Conservation (phyloP, 2,113 vertebrate species). For the Cynopterus brachyotis region DNA sequence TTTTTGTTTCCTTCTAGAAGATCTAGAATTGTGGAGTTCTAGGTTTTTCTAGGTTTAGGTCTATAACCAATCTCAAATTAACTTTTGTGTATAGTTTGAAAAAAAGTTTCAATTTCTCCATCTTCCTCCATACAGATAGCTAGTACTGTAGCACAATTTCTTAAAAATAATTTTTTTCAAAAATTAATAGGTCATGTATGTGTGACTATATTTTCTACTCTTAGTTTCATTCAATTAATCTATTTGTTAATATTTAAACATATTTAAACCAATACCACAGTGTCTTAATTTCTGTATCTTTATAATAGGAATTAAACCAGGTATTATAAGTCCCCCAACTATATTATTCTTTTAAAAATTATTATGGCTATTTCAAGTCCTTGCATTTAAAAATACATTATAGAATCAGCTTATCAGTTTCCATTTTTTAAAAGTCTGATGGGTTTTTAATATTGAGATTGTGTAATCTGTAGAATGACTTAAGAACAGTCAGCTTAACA, state of each 20-base stretch:
- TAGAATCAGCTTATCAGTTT: neutral
- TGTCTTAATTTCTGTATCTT: neutral
- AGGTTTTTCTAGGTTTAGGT: neutral
- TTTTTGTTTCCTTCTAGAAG: neutral
- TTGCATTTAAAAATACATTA: neutral
- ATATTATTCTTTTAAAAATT: neutral
- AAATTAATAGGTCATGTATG: neutral
- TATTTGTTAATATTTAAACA: neutral
- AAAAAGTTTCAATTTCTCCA: neutral
- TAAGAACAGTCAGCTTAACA: neutral
- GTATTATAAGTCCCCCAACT: neutral
- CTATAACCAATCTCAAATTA: neutral
- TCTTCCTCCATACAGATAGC: neutral
- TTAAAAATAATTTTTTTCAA: conserved; percentile 17
- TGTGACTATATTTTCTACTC: neutral
- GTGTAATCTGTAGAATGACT: neutral
- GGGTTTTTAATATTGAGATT: neutral
- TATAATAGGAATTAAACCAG: neutral
- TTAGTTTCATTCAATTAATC: neutral
- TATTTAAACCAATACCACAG: neutral
- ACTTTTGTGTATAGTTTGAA: neutral
- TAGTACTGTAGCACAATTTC: neutral
- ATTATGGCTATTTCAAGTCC: neutral
- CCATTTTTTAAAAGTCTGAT: neutral
- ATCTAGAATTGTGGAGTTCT: neutral